Evolutionary conservation across 2,888 invertebrate genomes (phyloP), one percentile per base, ranked within the genome.

Genomic region (Cerastis leucographa): DNA sequence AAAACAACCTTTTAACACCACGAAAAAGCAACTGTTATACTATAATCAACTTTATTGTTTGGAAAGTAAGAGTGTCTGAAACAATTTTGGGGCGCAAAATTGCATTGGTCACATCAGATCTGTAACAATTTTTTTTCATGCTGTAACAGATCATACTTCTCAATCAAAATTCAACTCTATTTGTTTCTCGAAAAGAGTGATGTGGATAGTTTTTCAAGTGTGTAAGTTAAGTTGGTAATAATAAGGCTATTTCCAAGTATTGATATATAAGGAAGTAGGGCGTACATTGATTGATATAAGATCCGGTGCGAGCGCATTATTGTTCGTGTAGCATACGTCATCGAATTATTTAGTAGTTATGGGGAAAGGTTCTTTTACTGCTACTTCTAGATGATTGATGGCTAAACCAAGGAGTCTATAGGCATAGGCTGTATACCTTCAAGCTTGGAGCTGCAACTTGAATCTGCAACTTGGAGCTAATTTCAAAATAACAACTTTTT

Each of bases 191-290:
- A 76, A 66, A 79, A 61, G 74, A 62, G n/a, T 40, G 56, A n/a
- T 8, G n/a, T n/a, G 7, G 14, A 11, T 8, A n/a, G 56, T 78
- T 86, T 75, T 56, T 35, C 42, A 51, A 11, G 35, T 81, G 65
- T 22, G 35, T 2, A 0, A 0, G 0, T 62, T 35, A 73, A 42
- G 25, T 75, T 80, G 62, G 78, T 64, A 1, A 35, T 59, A 9
- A 17, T 46, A 61, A 59, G 42, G 66, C 65, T 76, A 66, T 35
- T 82, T 84, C 76, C 72, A 74, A 67, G 80, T 81, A 88, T 73
- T 85, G 29, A 74, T 78, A 70, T 80, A 78, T 71, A 67, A 84
- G 82, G 86, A 87, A 87, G 56, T 83, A 49, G 66, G 65, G 59
- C 80, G 78, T 78, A 71, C 65, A 74, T 42, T 80, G 81, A 83